Evolutionary conservation across 2,888 invertebrate species (phyloP).

Genomic region (Ochlodes sylvanus): DNA sequence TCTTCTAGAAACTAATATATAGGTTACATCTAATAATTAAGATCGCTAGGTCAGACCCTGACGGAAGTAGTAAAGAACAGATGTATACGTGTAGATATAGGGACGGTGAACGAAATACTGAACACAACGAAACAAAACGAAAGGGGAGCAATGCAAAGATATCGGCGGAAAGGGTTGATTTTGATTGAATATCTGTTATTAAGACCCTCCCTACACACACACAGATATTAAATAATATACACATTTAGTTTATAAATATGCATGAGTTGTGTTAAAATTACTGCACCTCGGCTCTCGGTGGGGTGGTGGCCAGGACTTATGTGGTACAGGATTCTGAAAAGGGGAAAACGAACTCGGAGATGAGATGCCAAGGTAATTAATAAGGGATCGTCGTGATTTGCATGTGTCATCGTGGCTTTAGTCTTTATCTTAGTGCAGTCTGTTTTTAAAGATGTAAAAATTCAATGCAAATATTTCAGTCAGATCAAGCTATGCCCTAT

Average conservation of each 20-base stretch:
- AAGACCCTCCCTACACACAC: constrained; percentile 76
- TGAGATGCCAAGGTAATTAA: constrained; percentile 33
- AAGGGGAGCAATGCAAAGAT: constrained; percentile 79
- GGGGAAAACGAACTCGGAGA: constrained; percentile 28
- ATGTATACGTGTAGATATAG: constrained; percentile 36
- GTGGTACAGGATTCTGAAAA: constrained; percentile 23
- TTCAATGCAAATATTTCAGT: too few relatives aligned
- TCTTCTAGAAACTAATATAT: too few relatives aligned
- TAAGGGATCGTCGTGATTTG: constrained; percentile 15
- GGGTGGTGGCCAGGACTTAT: constrained; percentile 35
- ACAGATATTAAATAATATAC: constrained; percentile 80
- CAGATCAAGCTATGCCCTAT: too few relatives aligned
- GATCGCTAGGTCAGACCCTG: constrained; percentile 1
- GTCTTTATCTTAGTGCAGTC: too few relatives aligned
- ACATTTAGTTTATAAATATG: constrained; percentile 81
- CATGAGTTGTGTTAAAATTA: constrained; percentile 78
- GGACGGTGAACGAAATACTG: constrained; percentile 45
- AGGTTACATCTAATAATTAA: neutral
- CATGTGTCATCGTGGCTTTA: neutral
- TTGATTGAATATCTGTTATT: constrained; percentile 85
- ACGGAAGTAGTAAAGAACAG: constrained; percentile 39
- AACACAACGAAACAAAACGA: constrained; percentile 64
- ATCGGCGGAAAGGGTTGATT: constrained; percentile 83
- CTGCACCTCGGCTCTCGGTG: constrained; percentile 53
- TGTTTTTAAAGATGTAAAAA: too few relatives aligned